Base-by-base conservation (phyloP, 2,797 vertebrate genomes). In the Anomalospiza imberbis region DNA sequence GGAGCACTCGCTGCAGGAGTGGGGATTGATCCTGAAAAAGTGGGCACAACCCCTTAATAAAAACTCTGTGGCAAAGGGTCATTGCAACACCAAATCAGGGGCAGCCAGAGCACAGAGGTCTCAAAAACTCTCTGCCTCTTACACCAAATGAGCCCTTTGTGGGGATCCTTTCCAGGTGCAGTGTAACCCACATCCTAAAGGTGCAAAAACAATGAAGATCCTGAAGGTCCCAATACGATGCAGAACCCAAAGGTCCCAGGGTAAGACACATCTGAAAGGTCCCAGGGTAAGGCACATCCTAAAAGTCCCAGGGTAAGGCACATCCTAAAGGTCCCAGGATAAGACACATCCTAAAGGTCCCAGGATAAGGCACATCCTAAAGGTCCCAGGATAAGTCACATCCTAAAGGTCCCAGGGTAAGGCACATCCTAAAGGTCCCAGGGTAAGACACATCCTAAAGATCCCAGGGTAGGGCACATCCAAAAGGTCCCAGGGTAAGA, bases 1-100 rank as follows among this genome's bases (percentile, higher is more conserved):
- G 18, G 21, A 61, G 38, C 5, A 26, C 2, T 0, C 0, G 2
- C 34, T 45, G 38, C 63, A 3, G 2, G 58, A 25, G 25, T 11
- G 0, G 1, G 68, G 20, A n/a, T 54, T 31, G 18, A 81, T 57
- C 79, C 34, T 79, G 53, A 18, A 68, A 82, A 67, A 28, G 18
- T 14, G 18, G 16, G 34, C 1, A 1, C 31, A 24, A 5, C 4
- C 13, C 36, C 2, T 42, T 32, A 8, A 24, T 75, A 25, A 83
- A 84, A 86, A 9, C 4, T 5, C 8, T 45, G 36, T 3, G 79
- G 25, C 24, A 58, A 67, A 8, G 32, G 40, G 24, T 71, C 40
- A 7, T 7, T 55, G 51, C n/a, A 32, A 5, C 28, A 21, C 25
- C 28, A 50, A 31, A 63, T 4, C 48, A 63, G 40, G 45, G 57